phyloP scores from a whole-genome alignment of 2,888 invertebrate species.

The Conus canariensis region DNA sequence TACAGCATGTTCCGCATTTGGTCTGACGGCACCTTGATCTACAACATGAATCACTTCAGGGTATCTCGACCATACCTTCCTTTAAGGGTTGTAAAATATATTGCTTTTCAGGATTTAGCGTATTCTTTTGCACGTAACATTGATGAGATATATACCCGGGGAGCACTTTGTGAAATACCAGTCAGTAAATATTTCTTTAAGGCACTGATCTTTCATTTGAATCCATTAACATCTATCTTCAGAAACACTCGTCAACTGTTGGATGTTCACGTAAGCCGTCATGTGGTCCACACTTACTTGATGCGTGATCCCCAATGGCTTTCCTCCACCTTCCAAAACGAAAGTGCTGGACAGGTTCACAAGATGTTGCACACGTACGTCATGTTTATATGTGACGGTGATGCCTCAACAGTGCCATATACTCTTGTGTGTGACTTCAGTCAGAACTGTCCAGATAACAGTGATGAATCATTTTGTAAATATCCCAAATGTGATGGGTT shows the following conservation, averaged over 20 bases:
- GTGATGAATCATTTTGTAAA: slow-evolving; percentile 1
- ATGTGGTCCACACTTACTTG: not conserved
- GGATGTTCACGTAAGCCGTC: not conserved
- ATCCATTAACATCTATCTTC: not conserved
- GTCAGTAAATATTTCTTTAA: not conserved
- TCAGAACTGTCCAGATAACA: not conserved
- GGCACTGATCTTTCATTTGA: not conserved
- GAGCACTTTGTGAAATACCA: not conserved
- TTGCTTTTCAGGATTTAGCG: not conserved
- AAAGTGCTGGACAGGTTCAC: not conserved
- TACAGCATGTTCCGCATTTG: not conserved
- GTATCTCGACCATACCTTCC: not conserved
- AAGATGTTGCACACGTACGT: not conserved
- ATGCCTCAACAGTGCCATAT: not conserved
- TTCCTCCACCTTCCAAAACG: too few relatives aligned
- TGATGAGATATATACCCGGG: not conserved
- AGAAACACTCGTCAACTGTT: not conserved
- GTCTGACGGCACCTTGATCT: slow-evolving; percentile 1
- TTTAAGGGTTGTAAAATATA: not conserved
- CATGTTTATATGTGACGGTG: slow-evolving; percentile 3
- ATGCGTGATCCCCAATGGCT: not conserved
- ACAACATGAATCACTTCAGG: not conserved
- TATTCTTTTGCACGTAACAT: not conserved
- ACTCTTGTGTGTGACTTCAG: slow-evolving; percentile 7
- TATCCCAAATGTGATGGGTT: not conserved